phyloP scores from a whole-genome alignment of 2,888 invertebrate genomes.

The Perizoma affinitatum region DNA sequence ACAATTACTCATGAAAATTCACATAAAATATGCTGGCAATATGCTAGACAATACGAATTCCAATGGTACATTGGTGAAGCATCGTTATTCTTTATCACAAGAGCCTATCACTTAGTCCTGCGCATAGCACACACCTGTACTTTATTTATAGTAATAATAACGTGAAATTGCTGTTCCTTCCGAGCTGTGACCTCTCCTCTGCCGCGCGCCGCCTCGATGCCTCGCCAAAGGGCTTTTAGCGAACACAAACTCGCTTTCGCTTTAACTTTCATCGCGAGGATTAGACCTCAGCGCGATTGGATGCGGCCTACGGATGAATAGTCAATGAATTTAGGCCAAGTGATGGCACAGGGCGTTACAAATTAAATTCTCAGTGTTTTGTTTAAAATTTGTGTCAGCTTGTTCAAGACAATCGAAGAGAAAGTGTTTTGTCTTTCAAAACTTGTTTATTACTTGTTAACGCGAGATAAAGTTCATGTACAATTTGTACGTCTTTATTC shows the following conservation, averaged over 20 bases:
- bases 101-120: conserved; percentile 18
- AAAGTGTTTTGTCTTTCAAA: conserved; percentile 18
- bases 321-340: conserved; percentile 70
- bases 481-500: conserved; percentile 45
- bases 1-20: not conserved
- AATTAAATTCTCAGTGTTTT: conserved; percentile 39
- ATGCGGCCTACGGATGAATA: conserved; percentile 69
- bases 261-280: conserved; percentile 72
- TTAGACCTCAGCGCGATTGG: conserved; percentile 66
- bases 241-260: conserved; percentile 67
- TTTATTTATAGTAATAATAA: conserved; percentile 32
- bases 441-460: conserved; percentile 19
- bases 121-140: conserved; percentile 34
- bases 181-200: conserved; percentile 29
- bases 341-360: conserved; percentile 44
- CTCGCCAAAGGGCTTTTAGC: conserved; percentile 75
- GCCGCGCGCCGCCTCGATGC: conserved; percentile 46
- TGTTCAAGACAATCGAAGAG: conserved; percentile 16
- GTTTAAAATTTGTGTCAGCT: conserved; percentile 26
- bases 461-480: conserved; percentile 35
- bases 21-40: too few species aligned
- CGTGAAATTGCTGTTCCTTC: conserved; percentile 29
- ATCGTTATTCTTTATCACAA: conserved; percentile 17
- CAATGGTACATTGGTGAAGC: too few species aligned
- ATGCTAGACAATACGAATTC: too few species aligned